Conservation (phyloP, 1,140 invertebrate genomes). For the Nymphalis io region DNA sequence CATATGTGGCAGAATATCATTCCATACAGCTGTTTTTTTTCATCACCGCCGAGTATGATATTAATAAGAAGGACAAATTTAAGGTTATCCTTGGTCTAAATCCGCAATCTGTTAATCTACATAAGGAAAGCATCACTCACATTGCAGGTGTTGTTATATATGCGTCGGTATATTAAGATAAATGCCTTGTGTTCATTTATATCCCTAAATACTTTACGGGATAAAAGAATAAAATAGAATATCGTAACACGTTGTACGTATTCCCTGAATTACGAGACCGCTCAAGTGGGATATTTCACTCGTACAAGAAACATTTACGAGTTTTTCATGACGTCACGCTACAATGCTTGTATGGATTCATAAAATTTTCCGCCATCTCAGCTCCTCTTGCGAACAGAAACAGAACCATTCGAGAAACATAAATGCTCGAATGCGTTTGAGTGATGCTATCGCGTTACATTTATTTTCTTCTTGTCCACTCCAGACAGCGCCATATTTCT, state of each 20-base stretch:
- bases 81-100: too few relatives aligned
- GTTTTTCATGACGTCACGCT: slow-evolving; percentile 9
- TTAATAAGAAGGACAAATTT: too few relatives aligned
- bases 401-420: neutral
- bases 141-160: too few relatives aligned
- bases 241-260: slow-evolving; percentile 1
- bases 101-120: too few relatives aligned
- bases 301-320: slow-evolving; percentile 18
- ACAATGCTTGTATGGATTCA: slow-evolving; percentile 13
- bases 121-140: too few relatives aligned
- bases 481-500: slow-evolving; percentile 2
- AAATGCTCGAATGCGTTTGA: slow-evolving; percentile 14
- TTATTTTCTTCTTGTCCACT: slow-evolving; percentile 2
- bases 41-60: too few relatives aligned
- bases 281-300: slow-evolving; percentile 15
- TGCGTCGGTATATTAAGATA: too few relatives aligned
- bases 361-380: slow-evolving; percentile 6
- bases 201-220: slow-evolving; percentile 1
- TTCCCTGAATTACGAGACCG: slow-evolving; percentile 8
- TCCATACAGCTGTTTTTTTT: too few relatives aligned
- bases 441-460: slow-evolving; percentile 13
- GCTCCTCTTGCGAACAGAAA: slow-evolving; percentile 4
- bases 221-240: slow-evolving; percentile 6
- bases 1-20: too few relatives aligned
- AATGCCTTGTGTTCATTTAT: neutral